Percentiles rank a stretch among this genome's conserved stretches.
Conservation (phyloP, 2,888 invertebrate species). For the Hydriomena furcata region DNA sequence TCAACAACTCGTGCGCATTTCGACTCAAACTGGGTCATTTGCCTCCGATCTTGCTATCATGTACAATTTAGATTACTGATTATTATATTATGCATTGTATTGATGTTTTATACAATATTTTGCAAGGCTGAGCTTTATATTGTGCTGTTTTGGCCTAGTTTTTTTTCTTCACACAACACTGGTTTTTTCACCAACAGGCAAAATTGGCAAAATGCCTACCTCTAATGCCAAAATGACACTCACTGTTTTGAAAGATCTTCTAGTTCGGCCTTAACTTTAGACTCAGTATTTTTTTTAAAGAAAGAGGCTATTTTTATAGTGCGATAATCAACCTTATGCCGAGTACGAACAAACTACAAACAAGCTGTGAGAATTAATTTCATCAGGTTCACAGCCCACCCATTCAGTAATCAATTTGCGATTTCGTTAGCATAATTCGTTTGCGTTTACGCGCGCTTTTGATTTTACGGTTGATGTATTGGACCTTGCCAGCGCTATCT, state of each 20-base stretch:
- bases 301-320: neutral
- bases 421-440: conserved; percentile 47
- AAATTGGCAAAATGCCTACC: no score
- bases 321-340: neutral
- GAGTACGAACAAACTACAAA: neutral
- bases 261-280: no score
- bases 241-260: no score
- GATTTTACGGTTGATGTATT: conserved; percentile 44
- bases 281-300: no score
- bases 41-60: conserved; percentile 43
- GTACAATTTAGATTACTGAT: conserved; percentile 11
- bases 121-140: conserved; percentile 3
- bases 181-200: no score
- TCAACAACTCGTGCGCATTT: conserved; percentile 36
- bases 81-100: conserved; percentile 12
- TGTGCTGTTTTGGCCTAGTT: neutral
- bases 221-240: no score
- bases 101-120: conserved; percentile 1
- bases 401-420: conserved; percentile 45
- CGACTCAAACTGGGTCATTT: conserved; percentile 43
- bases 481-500: conserved; percentile 50
- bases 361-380: conserved; percentile 30
- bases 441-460: conserved; percentile 50
- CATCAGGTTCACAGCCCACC: conserved; percentile 36
- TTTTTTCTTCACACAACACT: neutral